A percentile compares a stretch with the other conserved stretches of the same genome.
Evolutionary conservation across 1,140 invertebrate species (phyloP).

Genomic region (Neodiprion fabricii): DNA sequence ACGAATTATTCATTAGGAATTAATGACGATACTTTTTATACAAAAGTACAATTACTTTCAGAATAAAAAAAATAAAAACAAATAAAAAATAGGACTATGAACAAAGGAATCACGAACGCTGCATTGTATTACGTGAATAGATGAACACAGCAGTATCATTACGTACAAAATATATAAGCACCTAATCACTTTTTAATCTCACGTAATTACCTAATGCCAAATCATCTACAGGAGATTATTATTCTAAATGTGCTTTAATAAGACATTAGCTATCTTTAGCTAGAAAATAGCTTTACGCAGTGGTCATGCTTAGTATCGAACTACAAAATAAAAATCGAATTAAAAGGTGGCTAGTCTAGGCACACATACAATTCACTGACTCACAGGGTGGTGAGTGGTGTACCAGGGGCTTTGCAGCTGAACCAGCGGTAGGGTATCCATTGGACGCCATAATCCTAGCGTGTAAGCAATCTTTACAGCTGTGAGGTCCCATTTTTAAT

Average conservation of each 20-base stretch:
- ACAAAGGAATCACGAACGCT: too few relatives aligned
- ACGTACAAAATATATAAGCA: too few relatives aligned
- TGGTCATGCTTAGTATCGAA: slow-evolving; percentile 17
- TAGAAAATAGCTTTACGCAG: slow-evolving; percentile 4
- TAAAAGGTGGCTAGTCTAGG: slow-evolving; percentile 51
- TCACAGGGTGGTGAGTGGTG: slow-evolving; percentile 61
- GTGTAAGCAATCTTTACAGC: slow-evolving; percentile 53
- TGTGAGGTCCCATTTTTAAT: slow-evolving; percentile 54
- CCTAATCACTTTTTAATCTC: too few relatives aligned
- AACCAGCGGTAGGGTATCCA: slow-evolving; percentile 43
- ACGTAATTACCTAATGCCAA: slow-evolving; percentile 3
- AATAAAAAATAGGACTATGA: slow-evolving; percentile 12
- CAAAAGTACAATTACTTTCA: slow-evolving; percentile 9
- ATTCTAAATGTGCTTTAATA: slow-evolving; percentile 17
- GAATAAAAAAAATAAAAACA: background rate
- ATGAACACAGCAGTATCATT: background rate
- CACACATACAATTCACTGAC: slow-evolving; percentile 61
- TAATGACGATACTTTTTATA: background rate
- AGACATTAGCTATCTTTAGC: slow-evolving; percentile 15
- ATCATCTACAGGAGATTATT: slow-evolving; percentile 22
- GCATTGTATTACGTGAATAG: slow-evolving; percentile 18
- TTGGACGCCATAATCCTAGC: slow-evolving; percentile 55
- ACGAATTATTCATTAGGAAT: too few relatives aligned
- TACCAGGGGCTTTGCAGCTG: slow-evolving; percentile 44
- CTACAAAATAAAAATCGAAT: slow-evolving; percentile 40